Evolutionary conservation across 2,797 vertebrate genomes (phyloP).

Genomic region (Cossypha dichroa): DNA sequence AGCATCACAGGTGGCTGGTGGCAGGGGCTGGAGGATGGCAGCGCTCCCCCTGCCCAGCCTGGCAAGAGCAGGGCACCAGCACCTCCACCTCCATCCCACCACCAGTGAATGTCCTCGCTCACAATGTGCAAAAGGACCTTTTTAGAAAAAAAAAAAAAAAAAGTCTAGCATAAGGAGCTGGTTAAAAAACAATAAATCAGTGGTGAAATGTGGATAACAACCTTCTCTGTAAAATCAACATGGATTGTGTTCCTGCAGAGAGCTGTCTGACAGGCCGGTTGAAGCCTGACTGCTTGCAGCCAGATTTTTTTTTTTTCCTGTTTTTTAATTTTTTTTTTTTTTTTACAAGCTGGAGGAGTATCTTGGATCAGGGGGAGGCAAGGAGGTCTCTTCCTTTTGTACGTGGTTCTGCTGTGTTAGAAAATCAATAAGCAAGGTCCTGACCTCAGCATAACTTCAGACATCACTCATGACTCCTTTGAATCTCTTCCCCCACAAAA

Average conservation of each 20-base stretch:
- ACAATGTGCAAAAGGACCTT: slow-evolving; percentile 70
- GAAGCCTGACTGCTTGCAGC: slow-evolving; percentile 71
- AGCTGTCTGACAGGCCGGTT: slow-evolving; percentile 75
- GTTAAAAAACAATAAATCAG: slow-evolving; percentile 89
- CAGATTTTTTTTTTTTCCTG: slow-evolving; percentile 28
- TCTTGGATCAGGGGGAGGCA: not conserved
- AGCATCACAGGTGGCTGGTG: slow-evolving; percentile 70
- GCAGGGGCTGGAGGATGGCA: slow-evolving; percentile 22
- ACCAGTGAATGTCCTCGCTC: not conserved
- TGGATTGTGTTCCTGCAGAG: slow-evolving; percentile 82
- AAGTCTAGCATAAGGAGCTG: slow-evolving; percentile 81
- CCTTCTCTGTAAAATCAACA: slow-evolving; percentile 86
- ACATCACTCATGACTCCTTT: slow-evolving; percentile 55
- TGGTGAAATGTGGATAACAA: slow-evolving; percentile 85
- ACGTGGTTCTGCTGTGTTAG: slow-evolving; percentile 41
- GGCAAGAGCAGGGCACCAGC: not conserved
- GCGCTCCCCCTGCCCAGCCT: not conserved
- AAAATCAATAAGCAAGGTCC: slow-evolving; percentile 72
- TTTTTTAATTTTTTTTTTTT: not conserved
- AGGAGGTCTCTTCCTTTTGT: slow-evolving; percentile 60
- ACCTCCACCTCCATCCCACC: not conserved
- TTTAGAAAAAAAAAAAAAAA: not conserved
- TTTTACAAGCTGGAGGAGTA: not conserved
- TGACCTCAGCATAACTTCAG: slow-evolving; percentile 70
- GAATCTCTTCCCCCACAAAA: not conserved